Conservation (phyloP, 2,888 invertebrate genomes). For the Coecobrya sp. region DNA sequence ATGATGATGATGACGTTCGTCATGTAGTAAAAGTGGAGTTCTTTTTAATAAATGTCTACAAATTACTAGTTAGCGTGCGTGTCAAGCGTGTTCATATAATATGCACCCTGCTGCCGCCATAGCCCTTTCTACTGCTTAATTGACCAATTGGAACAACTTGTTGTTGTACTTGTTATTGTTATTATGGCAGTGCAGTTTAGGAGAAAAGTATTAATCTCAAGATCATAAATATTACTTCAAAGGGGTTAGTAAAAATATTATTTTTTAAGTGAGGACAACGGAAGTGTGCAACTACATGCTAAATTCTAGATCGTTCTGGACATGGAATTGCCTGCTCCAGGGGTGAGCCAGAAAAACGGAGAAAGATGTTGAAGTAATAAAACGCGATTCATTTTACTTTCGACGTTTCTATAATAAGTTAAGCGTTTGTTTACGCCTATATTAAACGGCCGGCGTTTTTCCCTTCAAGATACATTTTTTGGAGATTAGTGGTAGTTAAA, state of each 20-base stretch:
- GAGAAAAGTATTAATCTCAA: not conserved
- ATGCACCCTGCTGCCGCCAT: conserved; percentile 15
- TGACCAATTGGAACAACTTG: conserved; percentile 38
- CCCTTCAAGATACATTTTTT: conserved; percentile 8
- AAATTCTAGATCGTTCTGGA: not conserved
- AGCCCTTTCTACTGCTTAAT: not conserved
- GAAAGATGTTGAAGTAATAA: not conserved
- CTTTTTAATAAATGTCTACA: conserved; percentile 51
- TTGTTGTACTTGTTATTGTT: not conserved
- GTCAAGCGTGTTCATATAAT: conserved; percentile 35
- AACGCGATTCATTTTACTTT: conserved; percentile 3
- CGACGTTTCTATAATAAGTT: not conserved
- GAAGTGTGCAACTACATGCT: conserved; percentile 3
- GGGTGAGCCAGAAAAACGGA: not conserved
- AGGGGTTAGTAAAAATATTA: not conserved
- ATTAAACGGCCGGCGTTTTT: not conserved
- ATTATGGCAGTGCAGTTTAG: not conserved
- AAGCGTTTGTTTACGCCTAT: not conserved
- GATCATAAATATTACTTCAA: conserved; percentile 3
- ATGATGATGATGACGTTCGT: not conserved
- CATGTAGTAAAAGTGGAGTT: conserved; percentile 6
- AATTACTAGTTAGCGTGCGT: conserved; percentile 69
- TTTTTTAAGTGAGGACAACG: conserved; percentile 35
- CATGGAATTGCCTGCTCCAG: not conserved
- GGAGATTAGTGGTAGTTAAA: not conserved